These are phyloP conservation scores for Mastomys natalensis DNA, from an alignment of 2,113 vertebrate genomes.

Conservation along the genomic window DNA sequence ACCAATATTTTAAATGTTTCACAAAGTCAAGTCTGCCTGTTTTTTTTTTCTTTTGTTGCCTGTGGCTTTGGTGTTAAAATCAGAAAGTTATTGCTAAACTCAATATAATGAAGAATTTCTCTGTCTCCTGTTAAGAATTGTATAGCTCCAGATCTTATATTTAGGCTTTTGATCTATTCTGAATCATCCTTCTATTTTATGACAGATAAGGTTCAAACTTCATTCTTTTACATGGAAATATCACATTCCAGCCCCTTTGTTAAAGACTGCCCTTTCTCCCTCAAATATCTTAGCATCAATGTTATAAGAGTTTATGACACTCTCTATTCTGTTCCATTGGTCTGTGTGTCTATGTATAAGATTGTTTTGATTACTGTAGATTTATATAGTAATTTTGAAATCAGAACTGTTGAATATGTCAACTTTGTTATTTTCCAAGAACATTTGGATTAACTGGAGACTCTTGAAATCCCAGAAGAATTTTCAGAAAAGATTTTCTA, in stretches of 20 bases:
- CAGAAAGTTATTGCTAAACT: background rate
- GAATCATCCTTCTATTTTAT: background rate
- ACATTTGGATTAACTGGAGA: background rate
- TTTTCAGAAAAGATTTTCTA: constrained; percentile 25
- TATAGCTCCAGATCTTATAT: background rate
- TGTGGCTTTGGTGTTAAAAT: background rate
- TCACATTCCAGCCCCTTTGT: background rate
- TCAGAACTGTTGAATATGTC: background rate
- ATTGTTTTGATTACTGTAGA: background rate
- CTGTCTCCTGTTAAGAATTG: background rate
- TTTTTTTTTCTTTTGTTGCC: background rate
- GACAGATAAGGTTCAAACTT: background rate
- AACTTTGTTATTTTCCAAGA: background rate
- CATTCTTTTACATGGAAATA: background rate
- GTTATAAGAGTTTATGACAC: background rate
- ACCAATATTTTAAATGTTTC: background rate
- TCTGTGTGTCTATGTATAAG: background rate
- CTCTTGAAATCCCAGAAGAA: background rate
- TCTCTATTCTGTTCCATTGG: background rate
- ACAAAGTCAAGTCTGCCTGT: background rate
- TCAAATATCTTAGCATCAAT: background rate
- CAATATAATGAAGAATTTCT: background rate
- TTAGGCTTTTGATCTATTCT: background rate
- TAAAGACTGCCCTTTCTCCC: background rate
- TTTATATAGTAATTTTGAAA: background rate